Percentiles rank a stretch among this genome's conserved stretches.
These are phyloP conservation scores for Xerus inauris DNA, from an alignment of 2,113 vertebrate species.

Conservation along the genomic window DNA sequence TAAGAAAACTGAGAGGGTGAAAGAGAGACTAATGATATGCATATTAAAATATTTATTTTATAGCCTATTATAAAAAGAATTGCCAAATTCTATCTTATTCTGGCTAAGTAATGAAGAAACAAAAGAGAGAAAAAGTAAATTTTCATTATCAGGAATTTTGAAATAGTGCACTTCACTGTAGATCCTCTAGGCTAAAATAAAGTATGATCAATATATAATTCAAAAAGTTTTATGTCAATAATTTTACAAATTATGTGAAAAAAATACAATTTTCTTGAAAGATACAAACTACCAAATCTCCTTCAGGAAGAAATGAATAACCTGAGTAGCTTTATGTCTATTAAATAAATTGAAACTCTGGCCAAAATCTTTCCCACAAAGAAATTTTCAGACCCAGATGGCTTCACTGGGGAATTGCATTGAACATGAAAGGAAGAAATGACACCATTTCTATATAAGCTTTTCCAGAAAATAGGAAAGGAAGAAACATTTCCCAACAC, in stretches of 20 bases:
- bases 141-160: background rate
- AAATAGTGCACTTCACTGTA: background rate
- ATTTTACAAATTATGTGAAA: background rate
- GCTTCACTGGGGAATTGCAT: background rate
- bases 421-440: background rate
- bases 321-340: background rate
- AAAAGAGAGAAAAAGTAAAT: background rate
- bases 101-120: background rate
- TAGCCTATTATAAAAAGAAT: background rate
- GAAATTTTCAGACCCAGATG: background rate
- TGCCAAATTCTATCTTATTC: background rate
- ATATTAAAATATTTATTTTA: background rate
- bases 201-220: background rate
- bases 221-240: background rate
- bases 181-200: background rate
- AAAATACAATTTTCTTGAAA: background rate
- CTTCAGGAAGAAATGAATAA: background rate
- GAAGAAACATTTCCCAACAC: background rate
- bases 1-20: background rate
- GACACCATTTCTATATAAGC: background rate
- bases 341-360: background rate
- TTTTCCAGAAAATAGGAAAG: background rate
- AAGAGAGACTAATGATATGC: background rate
- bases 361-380: slow-evolving; percentile 25
- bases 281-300: background rate